These are phyloP conservation scores for Diadumene lineata DNA, from an alignment of 92 coral and sea anemone species.

Conservation along the genomic window DNA sequence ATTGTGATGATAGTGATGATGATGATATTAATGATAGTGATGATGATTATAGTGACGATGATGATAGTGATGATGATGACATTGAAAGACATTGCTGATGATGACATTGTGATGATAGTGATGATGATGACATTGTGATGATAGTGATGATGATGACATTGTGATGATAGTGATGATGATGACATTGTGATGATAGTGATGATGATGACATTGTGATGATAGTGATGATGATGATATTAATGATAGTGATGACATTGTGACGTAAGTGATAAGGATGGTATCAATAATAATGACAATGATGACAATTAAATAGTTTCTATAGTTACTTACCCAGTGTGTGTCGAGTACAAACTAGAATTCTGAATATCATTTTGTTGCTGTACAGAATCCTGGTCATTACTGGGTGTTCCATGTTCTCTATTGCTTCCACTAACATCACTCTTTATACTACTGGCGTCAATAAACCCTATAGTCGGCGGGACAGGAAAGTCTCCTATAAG, in stretches of 20 bases:
- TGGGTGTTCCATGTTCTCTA: conserved; percentile 54
- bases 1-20: no score
- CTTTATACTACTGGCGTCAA: conserved; percentile 31
- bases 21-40: no score
- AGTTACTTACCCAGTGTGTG: conserved; percentile 38
- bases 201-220: background rate
- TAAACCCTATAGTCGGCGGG: conserved; percentile 51
- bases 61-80: no score
- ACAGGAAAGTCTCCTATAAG: conserved; percentile 70
- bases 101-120: no score
- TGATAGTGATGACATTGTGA: background rate
- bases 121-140: no score
- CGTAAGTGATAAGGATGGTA: background rate
- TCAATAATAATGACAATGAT: background rate
- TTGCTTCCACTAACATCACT: conserved; percentile 31
- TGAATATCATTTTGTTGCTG: background rate
- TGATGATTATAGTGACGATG: no score
- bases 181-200: background rate
- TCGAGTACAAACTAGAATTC: conserved; percentile 43
- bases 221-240: background rate
- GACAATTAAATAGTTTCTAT: background rate
- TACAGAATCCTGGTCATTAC: conserved; percentile 12
- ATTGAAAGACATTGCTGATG: no score
- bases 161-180: background rate
- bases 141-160: background rate